phyloP scores from a whole-genome alignment of 35 echinoderm and acorn worm species.

The Lytechinus variegatus region DNA sequence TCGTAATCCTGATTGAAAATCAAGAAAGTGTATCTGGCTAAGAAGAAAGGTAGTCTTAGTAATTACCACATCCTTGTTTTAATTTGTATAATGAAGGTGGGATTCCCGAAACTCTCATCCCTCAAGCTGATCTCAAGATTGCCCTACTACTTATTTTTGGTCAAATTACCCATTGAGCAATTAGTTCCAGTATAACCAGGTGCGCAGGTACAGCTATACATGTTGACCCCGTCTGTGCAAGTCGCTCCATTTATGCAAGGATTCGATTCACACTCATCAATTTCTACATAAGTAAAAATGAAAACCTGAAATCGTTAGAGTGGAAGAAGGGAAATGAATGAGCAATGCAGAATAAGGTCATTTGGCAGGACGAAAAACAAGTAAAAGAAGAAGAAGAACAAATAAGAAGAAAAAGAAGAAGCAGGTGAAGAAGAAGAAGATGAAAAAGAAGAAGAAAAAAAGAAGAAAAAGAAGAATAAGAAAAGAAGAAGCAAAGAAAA shows the following conservation, averaged over 20 bases:
- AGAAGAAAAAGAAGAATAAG: not conserved
- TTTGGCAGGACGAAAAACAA: too few species aligned
- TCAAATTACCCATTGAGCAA: not conserved
- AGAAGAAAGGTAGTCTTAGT: too few species aligned
- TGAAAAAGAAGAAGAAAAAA: not conserved
- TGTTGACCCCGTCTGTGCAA: not conserved
- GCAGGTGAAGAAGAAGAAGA: not conserved
- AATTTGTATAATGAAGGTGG: too few species aligned
- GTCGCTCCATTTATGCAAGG: not conserved
- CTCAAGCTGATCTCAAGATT: not conserved
- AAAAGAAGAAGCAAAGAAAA: not conserved
- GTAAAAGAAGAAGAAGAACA: too few species aligned
- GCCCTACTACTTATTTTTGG: not conserved
- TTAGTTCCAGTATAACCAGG: not conserved
- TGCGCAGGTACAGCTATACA: not conserved
- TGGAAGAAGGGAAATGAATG: too few species aligned
- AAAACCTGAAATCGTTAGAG: too few species aligned
- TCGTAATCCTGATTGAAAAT: too few species aligned
- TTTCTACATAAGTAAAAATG: not conserved
- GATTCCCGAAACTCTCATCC: not conserved
- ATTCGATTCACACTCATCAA: not conserved
- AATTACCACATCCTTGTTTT: too few species aligned
- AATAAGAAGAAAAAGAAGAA: too few species aligned
- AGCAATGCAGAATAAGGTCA: too few species aligned
- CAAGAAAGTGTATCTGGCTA: too few species aligned